These are phyloP conservation scores for Drosophila dives DNA, from an alignment of 2,888 invertebrate species.

Conservation along the genomic window DNA sequence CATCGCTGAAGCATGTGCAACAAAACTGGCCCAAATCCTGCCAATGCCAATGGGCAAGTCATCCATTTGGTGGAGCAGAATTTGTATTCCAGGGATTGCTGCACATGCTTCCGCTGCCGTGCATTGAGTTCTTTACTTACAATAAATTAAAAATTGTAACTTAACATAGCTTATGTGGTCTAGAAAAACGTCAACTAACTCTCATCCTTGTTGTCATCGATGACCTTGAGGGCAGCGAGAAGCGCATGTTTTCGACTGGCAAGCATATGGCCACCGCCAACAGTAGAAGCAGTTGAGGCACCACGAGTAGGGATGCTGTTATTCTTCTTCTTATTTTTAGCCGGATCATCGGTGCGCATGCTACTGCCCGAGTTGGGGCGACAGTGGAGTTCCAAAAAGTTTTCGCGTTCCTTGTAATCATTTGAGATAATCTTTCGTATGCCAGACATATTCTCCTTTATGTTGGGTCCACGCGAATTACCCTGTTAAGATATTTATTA, in stretches of 20 bases:
- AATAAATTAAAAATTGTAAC: slow-evolving; percentile 65
- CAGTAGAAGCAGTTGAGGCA: slow-evolving; percentile 14
- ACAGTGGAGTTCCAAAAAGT: slow-evolving; percentile 83
- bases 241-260: slow-evolving; percentile 86
- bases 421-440: slow-evolving; percentile 82
- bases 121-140: slow-evolving; percentile 32
- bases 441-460: slow-evolving; percentile 77
- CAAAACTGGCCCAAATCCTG: slow-evolving; percentile 12
- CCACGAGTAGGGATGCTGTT: slow-evolving; percentile 43
- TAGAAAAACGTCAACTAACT: slow-evolving; percentile 60
- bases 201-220: slow-evolving; percentile 85
- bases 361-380: slow-evolving; percentile 74
- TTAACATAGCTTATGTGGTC: slow-evolving; percentile 60
- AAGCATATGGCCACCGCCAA: slow-evolving; percentile 48
- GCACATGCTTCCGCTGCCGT: slow-evolving; percentile 32
- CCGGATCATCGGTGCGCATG: slow-evolving; percentile 57
- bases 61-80: slow-evolving; percentile 18
- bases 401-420: slow-evolving; percentile 83
- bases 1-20: slow-evolving; percentile 36
- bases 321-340: slow-evolving; percentile 55
- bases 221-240: slow-evolving; percentile 88
- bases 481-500: slow-evolving; percentile 10
- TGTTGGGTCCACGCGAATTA: slow-evolving; percentile 51
- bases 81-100: slow-evolving; percentile 18
- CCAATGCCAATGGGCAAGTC: slow-evolving; percentile 29